Evolutionary conservation across 2,888 invertebrate species (phyloP), one percentile per base, ranked within the genome.

Genomic region (Catonia carolina): DNA sequence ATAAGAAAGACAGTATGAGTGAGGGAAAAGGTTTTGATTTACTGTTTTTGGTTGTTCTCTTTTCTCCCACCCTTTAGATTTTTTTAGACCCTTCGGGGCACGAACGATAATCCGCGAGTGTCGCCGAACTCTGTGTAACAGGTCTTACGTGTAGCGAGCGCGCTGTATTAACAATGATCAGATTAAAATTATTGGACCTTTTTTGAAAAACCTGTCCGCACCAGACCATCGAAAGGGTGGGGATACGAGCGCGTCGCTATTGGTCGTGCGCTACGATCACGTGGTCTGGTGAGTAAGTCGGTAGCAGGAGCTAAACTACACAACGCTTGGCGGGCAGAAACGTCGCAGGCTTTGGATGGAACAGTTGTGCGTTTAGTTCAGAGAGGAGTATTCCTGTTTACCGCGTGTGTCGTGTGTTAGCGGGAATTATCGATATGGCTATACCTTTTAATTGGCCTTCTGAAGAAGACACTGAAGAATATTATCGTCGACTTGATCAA

Each of bases 361-460:
- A 54, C 58, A 42, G 58, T 8, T n/a, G 41, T 47, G 27, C 23
- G 47, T 47, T 22, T 47, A 15, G 15, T 14, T 47, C 23, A n/a
- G n/a, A n/a, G n/a, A n/a, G n/a, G n/a, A n/a, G n/a, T n/a, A 22
- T 8, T 47, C 17, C 20, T 8, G 53, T 41, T 27, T 4, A 37
- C 18, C 18, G 37, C 14, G 42, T 6, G 12, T 41, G 15, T 23
- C 27, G 27, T 27, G 27, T 27, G 27, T 27, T 27, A 27, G 27
- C 27, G 27, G 27, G 27, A 14, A 33, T 22, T 39, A 33, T 7
- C 70, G 73, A 71, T 71, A 78, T 78, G 78, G 78, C 78, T 69
- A 78, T 78, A 73, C 78, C 78, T 65, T 78, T 78, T 71, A 76
- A 77, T 72, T 69, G 78, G 67, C 78, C 78, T 66, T 74, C 77